These are phyloP conservation scores for Malaclemys terrapin DNA, from an alignment of 2,113 vertebrate genomes.

Conservation along the genomic window DNA sequence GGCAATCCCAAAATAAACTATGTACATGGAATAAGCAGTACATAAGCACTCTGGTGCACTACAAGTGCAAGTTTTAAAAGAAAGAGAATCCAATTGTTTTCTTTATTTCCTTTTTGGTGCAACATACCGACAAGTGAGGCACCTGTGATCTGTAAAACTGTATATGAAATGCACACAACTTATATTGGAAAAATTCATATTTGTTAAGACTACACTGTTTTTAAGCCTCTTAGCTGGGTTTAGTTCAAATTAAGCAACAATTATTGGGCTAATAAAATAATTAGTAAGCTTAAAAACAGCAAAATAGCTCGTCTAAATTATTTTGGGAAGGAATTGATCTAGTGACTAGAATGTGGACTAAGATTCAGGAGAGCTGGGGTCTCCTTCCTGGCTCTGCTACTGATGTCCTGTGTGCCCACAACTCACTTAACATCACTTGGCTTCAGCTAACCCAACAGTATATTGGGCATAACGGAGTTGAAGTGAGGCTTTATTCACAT, in stretches of 20 bases:
- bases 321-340: not conserved
- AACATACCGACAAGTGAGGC: not conserved
- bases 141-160: not conserved
- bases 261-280: not conserved
- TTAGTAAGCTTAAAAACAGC: not conserved
- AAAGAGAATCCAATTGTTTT: not conserved
- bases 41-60: not conserved
- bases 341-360: not conserved
- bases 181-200: not conserved
- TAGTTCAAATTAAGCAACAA: not conserved
- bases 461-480: not conserved
- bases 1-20: not conserved
- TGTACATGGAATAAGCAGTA: not conserved
- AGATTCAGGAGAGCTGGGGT: not conserved
- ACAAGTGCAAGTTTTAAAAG: not conserved
- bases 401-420: not conserved
- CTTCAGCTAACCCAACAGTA: not conserved
- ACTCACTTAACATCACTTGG: not conserved
- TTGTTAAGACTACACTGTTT: not conserved
- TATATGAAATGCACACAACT: not conserved
- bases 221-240: not conserved
- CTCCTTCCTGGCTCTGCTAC: not conserved
- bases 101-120: not conserved
- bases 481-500: not conserved
- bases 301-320: not conserved